These are phyloP conservation scores for Anoplius nigerrimus DNA, from an alignment of 2,888 invertebrate genomes.

Conservation along the genomic window DNA sequence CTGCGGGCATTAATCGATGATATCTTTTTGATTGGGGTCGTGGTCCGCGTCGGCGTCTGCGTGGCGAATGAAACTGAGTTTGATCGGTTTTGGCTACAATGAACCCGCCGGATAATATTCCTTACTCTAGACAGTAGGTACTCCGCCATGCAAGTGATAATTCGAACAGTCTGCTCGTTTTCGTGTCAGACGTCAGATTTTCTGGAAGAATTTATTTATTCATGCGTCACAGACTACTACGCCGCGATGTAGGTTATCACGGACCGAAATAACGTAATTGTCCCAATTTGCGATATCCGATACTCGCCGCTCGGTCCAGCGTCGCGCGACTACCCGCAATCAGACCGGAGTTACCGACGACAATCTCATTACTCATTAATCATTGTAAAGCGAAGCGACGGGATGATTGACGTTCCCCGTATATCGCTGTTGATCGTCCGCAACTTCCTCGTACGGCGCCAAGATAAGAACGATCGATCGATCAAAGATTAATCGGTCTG, in stretches of 20 bases:
- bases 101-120: conserved; percentile 32
- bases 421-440: no score
- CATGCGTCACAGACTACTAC: conserved; percentile 63
- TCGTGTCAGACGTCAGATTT: conserved; percentile 72
- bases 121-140: conserved; percentile 65
- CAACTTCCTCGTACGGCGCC: no score
- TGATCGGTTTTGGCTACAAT: conserved; percentile 30
- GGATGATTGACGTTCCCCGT: no score
- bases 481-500: no score
- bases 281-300: conserved; percentile 62
- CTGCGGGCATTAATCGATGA: conserved; percentile 48
- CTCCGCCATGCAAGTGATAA: conserved; percentile 71
- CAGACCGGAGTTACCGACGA: conserved; percentile 24
- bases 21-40: conserved; percentile 12
- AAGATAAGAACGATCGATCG: no score
- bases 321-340: conserved; percentile 21
- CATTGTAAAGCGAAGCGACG: neutral
- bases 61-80: conserved; percentile 53
- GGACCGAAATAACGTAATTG: conserved; percentile 69
- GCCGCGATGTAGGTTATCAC: conserved; percentile 68
- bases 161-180: conserved; percentile 70
- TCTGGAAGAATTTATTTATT: conserved; percentile 70
- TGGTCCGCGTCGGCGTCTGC: conserved; percentile 35
- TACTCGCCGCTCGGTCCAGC: conserved; percentile 34
- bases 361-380: conserved; percentile 28